These are phyloP conservation scores for Diachrysia chrysitis DNA, from an alignment of 2,888 invertebrate species.

Conservation along the genomic window DNA sequence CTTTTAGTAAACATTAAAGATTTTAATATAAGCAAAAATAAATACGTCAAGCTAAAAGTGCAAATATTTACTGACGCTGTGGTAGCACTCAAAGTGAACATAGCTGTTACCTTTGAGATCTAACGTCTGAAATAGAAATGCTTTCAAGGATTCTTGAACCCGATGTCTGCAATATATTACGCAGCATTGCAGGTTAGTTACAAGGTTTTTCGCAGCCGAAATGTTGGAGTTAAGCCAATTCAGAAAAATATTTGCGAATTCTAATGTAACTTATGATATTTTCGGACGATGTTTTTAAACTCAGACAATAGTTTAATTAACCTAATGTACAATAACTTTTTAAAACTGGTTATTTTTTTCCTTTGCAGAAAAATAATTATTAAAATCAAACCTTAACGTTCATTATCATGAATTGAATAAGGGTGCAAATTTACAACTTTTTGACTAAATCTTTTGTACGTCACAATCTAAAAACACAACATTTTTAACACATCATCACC, in stretches of 20 bases:
- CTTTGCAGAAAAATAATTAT: too few relatives aligned
- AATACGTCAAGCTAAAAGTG: constrained; percentile 23
- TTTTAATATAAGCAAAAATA: constrained; percentile 15
- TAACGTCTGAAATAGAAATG: constrained; percentile 31
- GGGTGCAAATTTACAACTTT: neutral
- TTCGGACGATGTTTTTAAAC: neutral
- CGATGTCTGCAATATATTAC: constrained; percentile 42
- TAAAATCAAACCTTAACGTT: too few relatives aligned
- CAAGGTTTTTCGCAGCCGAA: constrained; percentile 23
- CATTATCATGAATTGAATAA: neutral
- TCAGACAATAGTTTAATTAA: constrained; percentile 20
- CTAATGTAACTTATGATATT: constrained; percentile 14
- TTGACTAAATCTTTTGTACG: neutral
- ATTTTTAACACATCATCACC: constrained; percentile 20
- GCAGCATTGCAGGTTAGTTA: constrained; percentile 42
- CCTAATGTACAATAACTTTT: constrained; percentile 30
- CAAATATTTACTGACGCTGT: constrained; percentile 24
- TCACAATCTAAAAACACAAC: constrained; percentile 10
- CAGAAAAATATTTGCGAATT: constrained; percentile 28
- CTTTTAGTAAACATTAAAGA: neutral
- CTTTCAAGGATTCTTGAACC: constrained; percentile 24
- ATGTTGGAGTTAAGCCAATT: constrained; percentile 52
- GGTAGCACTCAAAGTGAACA: constrained; percentile 18
- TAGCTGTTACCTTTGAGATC: constrained; percentile 27
- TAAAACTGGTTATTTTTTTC: constrained; percentile 10